Evolutionary conservation across 1,140 invertebrate species (phyloP), one percentile per base, ranked within the genome.

Genomic region (Penaeus indicus): DNA sequence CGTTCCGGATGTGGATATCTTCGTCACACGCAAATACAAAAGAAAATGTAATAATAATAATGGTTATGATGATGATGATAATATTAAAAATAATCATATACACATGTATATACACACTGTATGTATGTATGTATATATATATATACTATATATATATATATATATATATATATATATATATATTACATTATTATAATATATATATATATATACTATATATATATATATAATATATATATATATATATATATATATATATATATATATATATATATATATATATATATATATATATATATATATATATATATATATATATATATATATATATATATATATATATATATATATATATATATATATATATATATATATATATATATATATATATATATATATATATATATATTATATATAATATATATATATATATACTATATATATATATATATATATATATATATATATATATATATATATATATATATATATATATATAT

Each of bases 401-500:
- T 32, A 72, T 32, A n/a, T 32, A 72, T 32, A 72, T 32, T 22
- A 72, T 72, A 22, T 72, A 72, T 72, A 72, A 13, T 32, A 21
- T 69, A 21, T 69, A 21, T 69, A 21, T 69, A 21, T 69, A 11
- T 7, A 21, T 69, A 21, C 18, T 0, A 72, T 32, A 72, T 25
- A 72, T n/a, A 72, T 32, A 72, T 32, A 72, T 32, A 72, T 32
- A 72, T 32, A n/a, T 32, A 72, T 32, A 72, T 32, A 72, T 22
- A 72, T 72, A 22, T 72, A 72, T 72, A 72, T n/a, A 72, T 72
- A 72, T 72, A 72, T 72, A 32, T 22, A 72, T 21, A n/a, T 22
- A 72, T 22, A 72, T 72, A 72, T 32, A 72, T 72, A 72, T n/a
- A 72, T 72, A 72, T 21, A 21, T 32, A 72, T 72, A 72, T 72